phyloP scores from a whole-genome alignment of 2,797 vertebrate genomes.

The Sebastes taczanowskii region DNA sequence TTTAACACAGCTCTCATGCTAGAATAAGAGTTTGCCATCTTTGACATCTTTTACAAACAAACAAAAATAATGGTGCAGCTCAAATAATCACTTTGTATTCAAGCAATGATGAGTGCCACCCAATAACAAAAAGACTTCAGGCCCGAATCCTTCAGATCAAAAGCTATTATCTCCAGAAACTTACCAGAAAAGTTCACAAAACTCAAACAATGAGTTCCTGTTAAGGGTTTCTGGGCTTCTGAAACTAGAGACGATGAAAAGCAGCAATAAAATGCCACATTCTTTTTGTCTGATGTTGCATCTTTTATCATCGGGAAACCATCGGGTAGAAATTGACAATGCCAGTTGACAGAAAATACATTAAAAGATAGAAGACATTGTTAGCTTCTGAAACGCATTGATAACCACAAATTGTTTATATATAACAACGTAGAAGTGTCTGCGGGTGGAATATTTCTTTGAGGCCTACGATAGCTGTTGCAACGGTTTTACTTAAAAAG shows the following conservation, averaged over 20 bases:
- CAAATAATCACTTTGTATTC: not conserved
- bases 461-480: not conserved
- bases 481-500: conserved; percentile 11
- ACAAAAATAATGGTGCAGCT: not conserved
- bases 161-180: not conserved
- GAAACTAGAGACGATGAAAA: not conserved
- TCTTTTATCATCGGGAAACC: not conserved
- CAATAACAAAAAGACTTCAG: not conserved
- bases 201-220: not conserved
- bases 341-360: not conserved
- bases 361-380: not conserved
- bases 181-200: not conserved
- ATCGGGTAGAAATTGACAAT: not conserved
- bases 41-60: not conserved
- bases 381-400: not conserved
- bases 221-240: not conserved
- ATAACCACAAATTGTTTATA: not conserved
- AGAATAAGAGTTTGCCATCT: not conserved
- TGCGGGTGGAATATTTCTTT: not conserved
- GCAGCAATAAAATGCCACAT: not conserved
- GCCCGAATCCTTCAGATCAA: not conserved
- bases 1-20: not conserved
- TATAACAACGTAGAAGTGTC: not conserved
- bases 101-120: not conserved
- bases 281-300: not conserved